Conservation (phyloP, 2,113 vertebrate species). For the Psittacula cyanocephala region DNA sequence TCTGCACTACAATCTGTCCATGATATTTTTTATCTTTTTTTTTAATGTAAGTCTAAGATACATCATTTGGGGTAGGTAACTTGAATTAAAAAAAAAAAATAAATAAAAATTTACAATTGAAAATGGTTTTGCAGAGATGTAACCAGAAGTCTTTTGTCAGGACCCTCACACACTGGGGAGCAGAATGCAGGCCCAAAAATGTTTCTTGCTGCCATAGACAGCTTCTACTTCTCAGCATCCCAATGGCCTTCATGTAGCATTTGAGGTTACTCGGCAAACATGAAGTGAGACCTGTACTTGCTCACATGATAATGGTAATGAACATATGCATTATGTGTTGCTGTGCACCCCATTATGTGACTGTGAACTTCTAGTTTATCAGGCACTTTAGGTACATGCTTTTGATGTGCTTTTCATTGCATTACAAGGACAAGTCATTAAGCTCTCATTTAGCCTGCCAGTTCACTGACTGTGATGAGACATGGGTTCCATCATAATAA, state of each 20-base stretch:
- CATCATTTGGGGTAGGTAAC: accelerated
- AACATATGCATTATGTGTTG: background rate
- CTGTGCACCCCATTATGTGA: background rate
- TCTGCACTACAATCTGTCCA: background rate
- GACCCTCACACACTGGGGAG: background rate
- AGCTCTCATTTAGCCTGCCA: background rate
- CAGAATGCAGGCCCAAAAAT: background rate
- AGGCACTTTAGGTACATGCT: background rate
- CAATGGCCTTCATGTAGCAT: background rate
- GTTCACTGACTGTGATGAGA: background rate
- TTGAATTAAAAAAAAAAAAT: background rate
- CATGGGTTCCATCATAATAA: background rate
- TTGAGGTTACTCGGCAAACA: background rate
- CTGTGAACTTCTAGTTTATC: background rate
- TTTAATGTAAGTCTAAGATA: background rate
- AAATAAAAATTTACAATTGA: background rate
- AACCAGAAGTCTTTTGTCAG: background rate
- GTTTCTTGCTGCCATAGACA: background rate
- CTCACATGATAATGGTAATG: background rate
- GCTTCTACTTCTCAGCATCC: background rate
- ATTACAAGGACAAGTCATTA: background rate
- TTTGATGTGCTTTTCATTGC: background rate
- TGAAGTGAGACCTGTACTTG: background rate
- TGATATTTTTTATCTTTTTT: background rate
- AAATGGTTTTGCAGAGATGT: background rate